phyloP scores from a whole-genome alignment of 2,113 vertebrate species.

The Cyanoramphus novaezelandiae region DNA sequence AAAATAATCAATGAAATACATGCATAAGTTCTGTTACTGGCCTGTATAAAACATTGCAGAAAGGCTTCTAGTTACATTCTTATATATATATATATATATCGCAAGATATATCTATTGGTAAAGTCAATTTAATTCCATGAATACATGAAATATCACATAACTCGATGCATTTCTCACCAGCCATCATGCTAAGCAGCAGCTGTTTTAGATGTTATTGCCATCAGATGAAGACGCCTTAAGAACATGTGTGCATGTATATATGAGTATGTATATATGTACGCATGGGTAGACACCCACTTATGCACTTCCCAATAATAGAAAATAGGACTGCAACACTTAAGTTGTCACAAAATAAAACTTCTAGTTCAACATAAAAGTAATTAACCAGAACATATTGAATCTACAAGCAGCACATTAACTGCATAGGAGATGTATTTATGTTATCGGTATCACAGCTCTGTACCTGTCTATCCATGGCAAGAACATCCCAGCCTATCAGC shows the following conservation, averaged over 20 bases:
- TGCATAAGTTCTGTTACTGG: neutral
- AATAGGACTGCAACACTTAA: neutral
- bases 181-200: neutral
- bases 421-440: neutral
- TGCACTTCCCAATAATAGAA: neutral
- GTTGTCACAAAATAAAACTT: neutral
- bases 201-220: conserved; percentile 22
- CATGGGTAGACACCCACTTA: neutral
- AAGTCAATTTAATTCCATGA: neutral
- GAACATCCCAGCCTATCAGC: neutral
- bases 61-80: neutral
- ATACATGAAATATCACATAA: neutral
- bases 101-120: neutral
- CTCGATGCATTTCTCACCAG: neutral
- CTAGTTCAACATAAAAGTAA: neutral
- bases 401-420: neutral
- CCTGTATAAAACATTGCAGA: neutral
- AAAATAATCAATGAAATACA: fast-evolving
- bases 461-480: neutral
- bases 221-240: conserved; percentile 1
- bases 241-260: fast-evolving
- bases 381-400: neutral
- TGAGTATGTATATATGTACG: no score
- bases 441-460: neutral
- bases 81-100: neutral